Evolutionary conservation across 2,888 invertebrate genomes (phyloP).

Genomic region (Tenodera sinensis): DNA sequence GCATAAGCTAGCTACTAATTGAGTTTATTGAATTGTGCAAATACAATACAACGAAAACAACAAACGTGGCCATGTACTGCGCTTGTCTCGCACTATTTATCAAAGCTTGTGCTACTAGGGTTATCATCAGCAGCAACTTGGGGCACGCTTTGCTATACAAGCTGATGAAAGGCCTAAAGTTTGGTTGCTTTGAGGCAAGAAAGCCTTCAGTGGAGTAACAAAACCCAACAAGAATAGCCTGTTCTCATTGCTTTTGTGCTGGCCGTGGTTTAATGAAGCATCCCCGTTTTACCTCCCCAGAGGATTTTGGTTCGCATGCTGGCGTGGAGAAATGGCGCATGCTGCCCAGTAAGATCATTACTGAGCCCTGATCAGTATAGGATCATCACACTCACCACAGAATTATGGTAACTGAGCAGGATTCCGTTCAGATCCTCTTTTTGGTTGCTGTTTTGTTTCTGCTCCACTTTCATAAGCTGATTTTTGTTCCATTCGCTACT

Average conservation of each 20-base stretch:
- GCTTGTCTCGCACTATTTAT: not conserved
- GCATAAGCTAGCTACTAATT: no score
- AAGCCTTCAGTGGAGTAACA: not conserved
- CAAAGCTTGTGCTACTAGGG: not conserved
- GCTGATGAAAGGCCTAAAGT: not conserved
- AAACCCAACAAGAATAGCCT: not conserved
- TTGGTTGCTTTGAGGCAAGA: not conserved
- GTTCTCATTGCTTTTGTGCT: not conserved
- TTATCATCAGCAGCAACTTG: not conserved
- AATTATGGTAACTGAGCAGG: not conserved
- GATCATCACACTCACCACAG: not conserved
- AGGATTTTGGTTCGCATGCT: not conserved
- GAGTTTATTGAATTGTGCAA: no score
- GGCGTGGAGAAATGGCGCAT: not conserved
- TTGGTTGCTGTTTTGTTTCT: not conserved
- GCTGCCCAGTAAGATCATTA: not conserved
- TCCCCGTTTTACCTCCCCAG: not conserved
- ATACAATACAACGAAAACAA: no score
- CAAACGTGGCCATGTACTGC: not conserved
- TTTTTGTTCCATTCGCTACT: no score
- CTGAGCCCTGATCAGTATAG: not conserved
- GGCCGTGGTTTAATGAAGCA: not conserved
- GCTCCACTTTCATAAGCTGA: no score
- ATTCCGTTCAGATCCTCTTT: no score
- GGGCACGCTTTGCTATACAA: no score